A percentile compares a stretch with the other conserved stretches of the same genome.
These are phyloP conservation scores for Camptogramma bilineatum DNA, from an alignment of 2,888 invertebrate species.

Conservation along the genomic window DNA sequence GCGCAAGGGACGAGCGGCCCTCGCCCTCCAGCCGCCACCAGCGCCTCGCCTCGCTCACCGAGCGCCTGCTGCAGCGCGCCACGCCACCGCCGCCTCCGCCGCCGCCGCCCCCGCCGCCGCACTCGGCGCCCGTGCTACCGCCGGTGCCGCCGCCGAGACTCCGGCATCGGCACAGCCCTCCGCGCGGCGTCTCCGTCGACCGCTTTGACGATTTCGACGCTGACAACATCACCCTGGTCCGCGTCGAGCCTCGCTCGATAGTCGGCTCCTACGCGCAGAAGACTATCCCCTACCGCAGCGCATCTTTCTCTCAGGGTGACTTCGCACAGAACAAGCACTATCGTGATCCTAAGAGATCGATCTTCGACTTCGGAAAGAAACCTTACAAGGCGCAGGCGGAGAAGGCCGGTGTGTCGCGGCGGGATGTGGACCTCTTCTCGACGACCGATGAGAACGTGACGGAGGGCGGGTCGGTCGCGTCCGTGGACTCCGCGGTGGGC, in stretches of 20 bases:
- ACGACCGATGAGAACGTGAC: constrained; percentile 71
- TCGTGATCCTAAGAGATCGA: constrained; percentile 68
- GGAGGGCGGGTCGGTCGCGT: constrained; percentile 83
- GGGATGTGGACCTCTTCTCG: constrained; percentile 64
- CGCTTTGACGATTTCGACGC: constrained; percentile 79
- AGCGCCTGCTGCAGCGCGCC: constrained; percentile 88
- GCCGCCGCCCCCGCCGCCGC: constrained; percentile 73
- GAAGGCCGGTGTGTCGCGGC: constrained; percentile 56
- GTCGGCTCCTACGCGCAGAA: constrained; percentile 87
- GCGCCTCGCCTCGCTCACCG: constrained; percentile 92
- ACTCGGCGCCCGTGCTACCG: constrained; percentile 83
- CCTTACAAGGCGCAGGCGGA: constrained; percentile 57
- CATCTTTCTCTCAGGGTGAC: constrained; percentile 95
- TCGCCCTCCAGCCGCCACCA: constrained; percentile 85
- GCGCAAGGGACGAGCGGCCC: constrained; percentile 81
- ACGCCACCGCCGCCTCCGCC: constrained; percentile 66
- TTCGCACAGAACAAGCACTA: constrained; percentile 86
- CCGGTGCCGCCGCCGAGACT: constrained; percentile 85
- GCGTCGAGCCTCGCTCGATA: constrained; percentile 86
- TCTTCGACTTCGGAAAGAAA: constrained; percentile 76
- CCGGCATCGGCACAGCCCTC: constrained; percentile 81
- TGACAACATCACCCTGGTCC: constrained; percentile 80
- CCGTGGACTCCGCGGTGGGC: constrained; percentile 85
- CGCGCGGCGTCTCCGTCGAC: constrained; percentile 77
- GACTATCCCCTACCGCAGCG: constrained; percentile 91